Base-by-base conservation (phyloP, 2,797 vertebrate species). In the Aphelocoma californica region DNA sequence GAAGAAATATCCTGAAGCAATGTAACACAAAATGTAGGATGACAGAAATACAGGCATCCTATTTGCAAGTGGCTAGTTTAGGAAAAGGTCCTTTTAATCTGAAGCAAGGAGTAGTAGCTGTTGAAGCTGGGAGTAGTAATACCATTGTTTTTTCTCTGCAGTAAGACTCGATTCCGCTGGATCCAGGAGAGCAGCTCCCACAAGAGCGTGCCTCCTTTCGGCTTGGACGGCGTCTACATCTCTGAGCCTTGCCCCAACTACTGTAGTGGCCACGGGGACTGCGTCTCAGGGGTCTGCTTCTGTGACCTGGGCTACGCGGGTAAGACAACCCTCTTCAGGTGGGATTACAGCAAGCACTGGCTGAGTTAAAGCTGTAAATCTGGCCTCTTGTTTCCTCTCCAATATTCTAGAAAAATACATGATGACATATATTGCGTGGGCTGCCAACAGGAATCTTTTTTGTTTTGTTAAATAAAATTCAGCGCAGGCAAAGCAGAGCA, bases 141-240 rank as follows among this genome's bases (percentile, higher is more conserved):
- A 3, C 10, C 0, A 0, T 20, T n/a, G 0, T 80, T 84, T 17
- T 95, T 73, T 47, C 53, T 70, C 86, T 97, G 72, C 97, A 99
- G 99, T 96, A 99, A 99, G 97, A 99, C 99, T 16, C 98, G 99
- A 79, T 99, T 99, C 97, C 99, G 99, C 36, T 99, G 99, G 99
- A 99, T 99, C 97, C 99, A 99, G 97, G 99, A 99, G 96, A 99
- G 99, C 98, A 99, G 98, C 73, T 92, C 98, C 61, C 98, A 99
- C 93, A 98, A 98, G 88, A 99, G 98, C 0, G 98, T 99, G 6
- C 98, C 99, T 57, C 93, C 99, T 7, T 99, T 99, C 13, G 98
- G 99, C 40, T 93, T 99, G 93, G 99, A 99, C 1, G 98, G 99
- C 0, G 99, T 99, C 36, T 99, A 99, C 97, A 99, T 99, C 96